phyloP scores from a whole-genome alignment of 1,140 invertebrate species.

The Pemphigus obesinymphae region DNA sequence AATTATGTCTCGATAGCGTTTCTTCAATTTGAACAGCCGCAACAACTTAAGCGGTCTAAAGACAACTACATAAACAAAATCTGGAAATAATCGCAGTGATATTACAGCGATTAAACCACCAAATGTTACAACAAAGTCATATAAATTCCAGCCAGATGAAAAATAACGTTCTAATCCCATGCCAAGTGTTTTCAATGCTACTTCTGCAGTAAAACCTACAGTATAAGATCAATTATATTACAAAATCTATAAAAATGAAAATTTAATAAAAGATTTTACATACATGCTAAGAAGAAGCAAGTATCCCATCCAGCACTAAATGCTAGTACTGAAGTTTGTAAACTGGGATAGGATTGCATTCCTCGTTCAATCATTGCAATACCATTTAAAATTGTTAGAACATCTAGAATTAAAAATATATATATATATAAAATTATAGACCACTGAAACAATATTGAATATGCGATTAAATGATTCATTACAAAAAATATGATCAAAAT shows the following conservation, averaged over 20 bases:
- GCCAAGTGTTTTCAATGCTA: slow-evolving; percentile 68
- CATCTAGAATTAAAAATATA: slow-evolving; percentile 54
- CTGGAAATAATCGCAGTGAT: slow-evolving; percentile 61
- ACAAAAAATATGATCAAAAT: slow-evolving; percentile 71
- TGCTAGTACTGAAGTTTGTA: slow-evolving; percentile 58
- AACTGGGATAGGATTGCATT: slow-evolving; percentile 50
- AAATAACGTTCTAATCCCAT: slow-evolving; percentile 69
- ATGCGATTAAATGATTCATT: slow-evolving; percentile 50
- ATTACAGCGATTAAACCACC: slow-evolving; percentile 64
- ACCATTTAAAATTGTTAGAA: slow-evolving; percentile 64
- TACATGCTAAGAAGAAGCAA: slow-evolving; percentile 64
- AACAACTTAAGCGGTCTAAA: slow-evolving; percentile 64
- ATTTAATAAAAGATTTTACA: slow-evolving; percentile 49
- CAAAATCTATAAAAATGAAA: not conserved
- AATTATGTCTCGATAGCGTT: slow-evolving; percentile 82
- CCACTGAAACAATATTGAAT: not conserved
- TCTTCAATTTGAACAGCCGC: slow-evolving; percentile 72
- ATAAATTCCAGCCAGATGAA: slow-evolving; percentile 80
- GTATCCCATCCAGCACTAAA: slow-evolving; percentile 72
- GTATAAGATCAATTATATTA: slow-evolving; percentile 44
- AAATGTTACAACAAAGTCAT: slow-evolving; percentile 71
- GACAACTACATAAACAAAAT: slow-evolving; percentile 68
- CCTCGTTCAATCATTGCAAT: slow-evolving; percentile 63
- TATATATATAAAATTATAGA: not conserved
- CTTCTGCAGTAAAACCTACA: slow-evolving; percentile 72